These are phyloP conservation scores for Megaustenia siamemsis DNA, from an alignment of 2,888 invertebrate species.

Conservation along the genomic window DNA sequence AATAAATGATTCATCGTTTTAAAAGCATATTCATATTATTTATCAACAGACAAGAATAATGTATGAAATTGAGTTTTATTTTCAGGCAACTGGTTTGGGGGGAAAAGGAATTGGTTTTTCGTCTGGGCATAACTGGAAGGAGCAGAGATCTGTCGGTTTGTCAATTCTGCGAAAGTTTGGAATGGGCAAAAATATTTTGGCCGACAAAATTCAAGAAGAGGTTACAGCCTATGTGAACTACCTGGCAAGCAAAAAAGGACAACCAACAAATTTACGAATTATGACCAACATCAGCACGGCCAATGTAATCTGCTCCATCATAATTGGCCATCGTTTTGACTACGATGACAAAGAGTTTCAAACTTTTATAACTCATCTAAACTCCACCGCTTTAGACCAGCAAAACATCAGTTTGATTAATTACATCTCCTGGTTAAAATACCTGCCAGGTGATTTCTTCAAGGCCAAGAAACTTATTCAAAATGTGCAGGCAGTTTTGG, in stretches of 20 bases:
- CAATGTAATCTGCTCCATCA: constrained; percentile 9
- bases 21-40: too few species aligned
- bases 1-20: too few species aligned
- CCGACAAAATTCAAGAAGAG: background rate
- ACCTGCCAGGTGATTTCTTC: background rate
- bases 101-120: background rate
- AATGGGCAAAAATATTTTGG: background rate
- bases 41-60: too few species aligned
- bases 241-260: background rate
- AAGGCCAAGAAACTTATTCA: background rate
- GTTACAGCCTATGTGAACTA: background rate
- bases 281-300: background rate
- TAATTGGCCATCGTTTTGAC: constrained; percentile 4
- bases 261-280: background rate
- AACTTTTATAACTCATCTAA: background rate
- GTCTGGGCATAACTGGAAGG: background rate
- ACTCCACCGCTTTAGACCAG: background rate
- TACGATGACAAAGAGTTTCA: background rate
- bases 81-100: background rate
- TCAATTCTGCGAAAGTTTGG: background rate
- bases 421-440: background rate
- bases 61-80: too few species aligned
- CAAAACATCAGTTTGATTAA: background rate
- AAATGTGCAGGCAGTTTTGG: background rate
- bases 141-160: background rate